Evolutionary conservation across 92 coral and sea anemone genomes (phyloP).

Genomic region (Anthopleura xanthogrammica): DNA sequence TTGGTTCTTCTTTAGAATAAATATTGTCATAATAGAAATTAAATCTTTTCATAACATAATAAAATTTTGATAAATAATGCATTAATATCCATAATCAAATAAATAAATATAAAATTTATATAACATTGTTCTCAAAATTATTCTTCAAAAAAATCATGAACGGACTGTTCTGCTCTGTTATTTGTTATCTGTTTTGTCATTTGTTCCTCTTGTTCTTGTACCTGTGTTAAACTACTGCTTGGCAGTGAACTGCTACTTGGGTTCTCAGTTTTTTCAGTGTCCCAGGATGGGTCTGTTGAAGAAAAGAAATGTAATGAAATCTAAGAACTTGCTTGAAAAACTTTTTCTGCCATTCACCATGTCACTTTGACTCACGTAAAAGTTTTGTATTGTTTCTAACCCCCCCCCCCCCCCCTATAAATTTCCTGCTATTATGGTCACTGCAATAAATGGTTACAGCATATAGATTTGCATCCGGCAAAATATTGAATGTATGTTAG

Average conservation of each 20-base stretch:
- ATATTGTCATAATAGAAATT: neutral
- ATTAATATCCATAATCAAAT: neutral
- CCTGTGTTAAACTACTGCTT: slow-evolving; percentile 7
- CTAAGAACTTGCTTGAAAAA: no score
- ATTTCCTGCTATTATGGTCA: no score
- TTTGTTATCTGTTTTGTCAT: slow-evolving; percentile 9
- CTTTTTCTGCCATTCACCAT: no score
- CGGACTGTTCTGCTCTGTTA: slow-evolving; percentile 11
- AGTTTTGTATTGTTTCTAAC: no score
- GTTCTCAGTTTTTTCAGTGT: slow-evolving; percentile 4
- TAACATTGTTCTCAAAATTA: neutral
- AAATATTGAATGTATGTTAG: no score
- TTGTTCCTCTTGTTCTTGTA: neutral
- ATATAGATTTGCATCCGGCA: no score
- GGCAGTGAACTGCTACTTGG: neutral
- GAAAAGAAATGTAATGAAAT: neutral
- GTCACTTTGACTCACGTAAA: no score
- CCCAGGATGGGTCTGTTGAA: slow-evolving; percentile 53
- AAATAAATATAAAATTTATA: neutral
- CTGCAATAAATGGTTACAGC: no score
- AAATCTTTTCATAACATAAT: neutral
- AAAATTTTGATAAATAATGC: no score
- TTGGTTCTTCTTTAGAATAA: no score
- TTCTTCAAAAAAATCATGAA: slow-evolving; percentile 72
- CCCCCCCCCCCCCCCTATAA: no score